Evolutionary conservation across 2,888 invertebrate genomes (phyloP).

Genomic region (Drosophila pegasa): DNA sequence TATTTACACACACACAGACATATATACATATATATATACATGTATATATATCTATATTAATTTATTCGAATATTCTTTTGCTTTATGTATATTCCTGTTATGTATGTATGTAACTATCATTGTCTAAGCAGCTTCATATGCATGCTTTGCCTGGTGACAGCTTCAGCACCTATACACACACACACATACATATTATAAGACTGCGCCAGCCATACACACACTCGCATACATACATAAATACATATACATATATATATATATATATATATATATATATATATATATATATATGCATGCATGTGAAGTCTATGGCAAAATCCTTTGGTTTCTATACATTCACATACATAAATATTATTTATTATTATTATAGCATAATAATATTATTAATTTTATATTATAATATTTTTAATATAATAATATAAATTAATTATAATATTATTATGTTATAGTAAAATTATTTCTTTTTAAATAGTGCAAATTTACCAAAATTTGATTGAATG

Average conservation of each 20-base stretch:
- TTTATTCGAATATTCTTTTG: conserved; percentile 34
- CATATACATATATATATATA: conserved; percentile 4
- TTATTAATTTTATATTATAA: too few relatives aligned
- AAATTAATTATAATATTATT: too few relatives aligned
- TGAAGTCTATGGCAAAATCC: conserved; percentile 35
- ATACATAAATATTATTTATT: conserved; percentile 10
- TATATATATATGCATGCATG: conserved; percentile 37
- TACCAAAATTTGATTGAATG: conserved; percentile 7
- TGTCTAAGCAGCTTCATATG: conserved; percentile 26
- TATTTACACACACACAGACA: conserved; percentile 1
- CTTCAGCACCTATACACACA: conserved; percentile 11
- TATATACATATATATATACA: conserved; percentile 9
- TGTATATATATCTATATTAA: conserved; percentile 9
- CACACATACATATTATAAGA: background rate
- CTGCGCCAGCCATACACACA: too few relatives aligned
- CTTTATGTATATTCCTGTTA: conserved; percentile 20
- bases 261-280: background rate
- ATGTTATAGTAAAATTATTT: conserved; percentile 18
- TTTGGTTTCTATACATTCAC: conserved; percentile 24
- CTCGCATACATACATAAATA: background rate
- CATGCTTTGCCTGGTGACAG: conserved; percentile 40
- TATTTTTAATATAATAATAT: too few relatives aligned
- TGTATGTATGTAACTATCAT: conserved; percentile 14
- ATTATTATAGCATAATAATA: too few relatives aligned
- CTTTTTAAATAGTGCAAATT: conserved; percentile 43